Evolutionary conservation across 2,113 vertebrate species (phyloP).

Genomic region (Cygnus buccinator): DNA sequence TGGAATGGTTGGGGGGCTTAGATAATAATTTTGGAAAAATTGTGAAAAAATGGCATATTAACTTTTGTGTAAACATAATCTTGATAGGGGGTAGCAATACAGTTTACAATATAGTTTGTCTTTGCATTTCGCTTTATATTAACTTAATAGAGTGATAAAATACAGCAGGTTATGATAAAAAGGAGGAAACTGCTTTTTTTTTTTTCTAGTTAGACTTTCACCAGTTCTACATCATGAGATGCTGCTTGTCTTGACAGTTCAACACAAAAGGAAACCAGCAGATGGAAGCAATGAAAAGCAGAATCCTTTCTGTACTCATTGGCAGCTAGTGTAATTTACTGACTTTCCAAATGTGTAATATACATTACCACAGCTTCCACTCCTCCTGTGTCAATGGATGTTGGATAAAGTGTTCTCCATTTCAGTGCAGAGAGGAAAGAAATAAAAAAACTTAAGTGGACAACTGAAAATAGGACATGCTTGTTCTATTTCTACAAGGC

Average conservation of each 20-base stretch:
- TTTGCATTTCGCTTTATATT: neutral
- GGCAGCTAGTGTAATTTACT: neutral
- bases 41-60: neutral
- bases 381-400: fast-evolving
- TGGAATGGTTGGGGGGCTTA: neutral
- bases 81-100: neutral
- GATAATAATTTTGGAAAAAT: neutral
- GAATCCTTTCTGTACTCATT: neutral
- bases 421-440: neutral
- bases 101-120: neutral
- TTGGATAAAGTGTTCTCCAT: neutral
- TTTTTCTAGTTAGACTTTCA: neutral
- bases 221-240: neutral
- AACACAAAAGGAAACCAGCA: slow-evolving; percentile 57
- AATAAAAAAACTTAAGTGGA: neutral
- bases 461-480: neutral
- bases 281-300: slow-evolving; percentile 54
- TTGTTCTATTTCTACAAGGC: slow-evolving; percentile 38
- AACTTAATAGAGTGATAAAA: neutral
- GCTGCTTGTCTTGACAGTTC: neutral
- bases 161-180: neutral
- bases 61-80: neutral
- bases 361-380: neutral
- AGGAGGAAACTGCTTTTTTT: neutral
- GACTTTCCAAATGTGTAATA: neutral